These are phyloP conservation scores for Temnothorax rugatulus DNA, from an alignment of 2,888 invertebrate genomes.

Conservation along the genomic window DNA sequence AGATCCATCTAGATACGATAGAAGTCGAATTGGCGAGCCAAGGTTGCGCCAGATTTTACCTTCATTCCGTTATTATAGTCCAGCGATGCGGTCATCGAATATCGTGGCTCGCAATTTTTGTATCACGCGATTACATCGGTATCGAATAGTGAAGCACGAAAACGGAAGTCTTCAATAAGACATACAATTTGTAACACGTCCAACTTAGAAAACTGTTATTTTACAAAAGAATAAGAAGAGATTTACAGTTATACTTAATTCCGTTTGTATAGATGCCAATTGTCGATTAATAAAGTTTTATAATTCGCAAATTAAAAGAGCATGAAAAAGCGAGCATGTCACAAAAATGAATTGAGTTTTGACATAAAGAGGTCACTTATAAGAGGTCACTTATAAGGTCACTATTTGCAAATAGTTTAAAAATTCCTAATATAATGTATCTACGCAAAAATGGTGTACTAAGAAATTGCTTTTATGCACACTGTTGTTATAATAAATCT, in stretches of 20 bases:
- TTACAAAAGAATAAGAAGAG: background rate
- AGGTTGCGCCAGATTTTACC: slow-evolving; percentile 63
- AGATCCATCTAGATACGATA: slow-evolving; percentile 54
- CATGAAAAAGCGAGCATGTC: background rate
- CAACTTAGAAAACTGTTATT: background rate
- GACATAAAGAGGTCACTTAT: background rate
- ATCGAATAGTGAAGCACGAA: background rate
- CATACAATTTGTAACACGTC: background rate
- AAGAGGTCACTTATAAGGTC: background rate
- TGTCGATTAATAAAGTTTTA: background rate
- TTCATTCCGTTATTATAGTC: slow-evolving; percentile 56
- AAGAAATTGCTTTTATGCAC: background rate
- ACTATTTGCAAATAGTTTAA: background rate
- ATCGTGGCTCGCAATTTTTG: slow-evolving; percentile 27
- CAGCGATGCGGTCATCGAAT: slow-evolving; percentile 27
- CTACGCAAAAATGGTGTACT: background rate
- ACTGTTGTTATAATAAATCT: background rate
- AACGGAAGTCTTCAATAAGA: slow-evolving; percentile 12
- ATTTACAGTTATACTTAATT: background rate
- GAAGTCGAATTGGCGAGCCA: slow-evolving; percentile 54
- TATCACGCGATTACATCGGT: slow-evolving; percentile 30
- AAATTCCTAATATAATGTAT: background rate
- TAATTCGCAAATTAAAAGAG: background rate
- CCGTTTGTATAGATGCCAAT: background rate
- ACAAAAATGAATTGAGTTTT: background rate